These are phyloP conservation scores for Phalangium opilio DNA, from an alignment of 2,888 invertebrate genomes.

Conservation along the genomic window DNA sequence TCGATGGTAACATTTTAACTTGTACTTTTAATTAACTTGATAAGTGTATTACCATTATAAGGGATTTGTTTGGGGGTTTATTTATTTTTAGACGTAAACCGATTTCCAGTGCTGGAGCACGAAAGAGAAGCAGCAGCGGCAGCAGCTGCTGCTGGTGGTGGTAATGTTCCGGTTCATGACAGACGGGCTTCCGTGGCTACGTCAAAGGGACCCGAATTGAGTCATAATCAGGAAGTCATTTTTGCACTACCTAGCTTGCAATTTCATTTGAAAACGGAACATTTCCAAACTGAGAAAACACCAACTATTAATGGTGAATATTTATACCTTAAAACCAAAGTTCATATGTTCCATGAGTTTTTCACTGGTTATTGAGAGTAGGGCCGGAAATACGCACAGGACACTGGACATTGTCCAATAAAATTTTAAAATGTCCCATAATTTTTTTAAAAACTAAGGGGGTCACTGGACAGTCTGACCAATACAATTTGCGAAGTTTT, in stretches of 20 bases:
- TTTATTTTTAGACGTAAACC: constrained; percentile 53
- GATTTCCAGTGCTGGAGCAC: constrained; percentile 73
- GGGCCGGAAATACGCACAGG: no score
- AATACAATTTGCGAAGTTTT: no score
- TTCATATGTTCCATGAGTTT: no score
- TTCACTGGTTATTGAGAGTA: no score
- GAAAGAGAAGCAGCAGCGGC: constrained; percentile 7
- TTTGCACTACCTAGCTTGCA: constrained; percentile 87
- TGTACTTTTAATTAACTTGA: constrained; percentile 21
- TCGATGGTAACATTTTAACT: constrained; percentile 52
- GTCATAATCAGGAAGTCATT: constrained; percentile 84
- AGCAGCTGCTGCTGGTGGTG: no score
- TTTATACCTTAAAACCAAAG: no score
- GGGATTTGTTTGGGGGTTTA: not conserved
- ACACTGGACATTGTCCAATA: no score
- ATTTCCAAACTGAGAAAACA: constrained; percentile 57
- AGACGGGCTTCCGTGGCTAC: constrained; percentile 21
- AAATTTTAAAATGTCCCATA: no score
- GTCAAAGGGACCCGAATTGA: constrained; percentile 52
- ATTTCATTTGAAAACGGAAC: constrained; percentile 81
- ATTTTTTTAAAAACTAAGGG: no score
- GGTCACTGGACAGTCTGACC: no score
- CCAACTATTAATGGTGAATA: constrained; percentile 43
- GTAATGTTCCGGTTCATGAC: constrained; percentile 1
- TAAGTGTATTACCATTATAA: not conserved